Conservation (phyloP, 2,888 invertebrate species). For the Omphaloscelis lunosa region DNA sequence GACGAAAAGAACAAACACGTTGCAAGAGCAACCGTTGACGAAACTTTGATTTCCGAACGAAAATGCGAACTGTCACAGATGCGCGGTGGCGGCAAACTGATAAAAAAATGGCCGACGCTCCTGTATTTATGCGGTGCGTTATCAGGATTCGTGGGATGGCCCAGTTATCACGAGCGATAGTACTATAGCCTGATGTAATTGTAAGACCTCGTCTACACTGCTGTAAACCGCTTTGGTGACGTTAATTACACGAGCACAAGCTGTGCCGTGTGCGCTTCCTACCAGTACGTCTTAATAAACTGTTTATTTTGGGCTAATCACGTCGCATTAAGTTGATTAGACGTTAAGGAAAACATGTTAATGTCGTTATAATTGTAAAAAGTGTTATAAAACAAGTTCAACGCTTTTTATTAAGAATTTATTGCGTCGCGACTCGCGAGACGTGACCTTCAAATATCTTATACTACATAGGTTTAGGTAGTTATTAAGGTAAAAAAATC, state of each 20-base stretch:
- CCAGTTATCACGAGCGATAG: constrained; percentile 74
- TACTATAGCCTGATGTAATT: constrained; percentile 69
- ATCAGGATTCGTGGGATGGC: constrained; percentile 80
- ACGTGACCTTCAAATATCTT: constrained; percentile 12
- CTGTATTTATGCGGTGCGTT: constrained; percentile 81
- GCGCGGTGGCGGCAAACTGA: constrained; percentile 79
- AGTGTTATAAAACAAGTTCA: constrained; percentile 50
- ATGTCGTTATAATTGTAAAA: constrained; percentile 44
- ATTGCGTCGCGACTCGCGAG: constrained; percentile 22
- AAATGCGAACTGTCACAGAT: constrained; percentile 68
- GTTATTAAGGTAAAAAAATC: no score
- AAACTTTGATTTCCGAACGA: constrained; percentile 62
- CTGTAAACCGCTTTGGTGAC: constrained; percentile 79
- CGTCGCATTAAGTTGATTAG: constrained; percentile 33
- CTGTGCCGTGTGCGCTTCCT: constrained; percentile 51
- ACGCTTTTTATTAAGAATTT: constrained; percentile 26
- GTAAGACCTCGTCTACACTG: constrained; percentile 69
- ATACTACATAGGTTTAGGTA: no score
- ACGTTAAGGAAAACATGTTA: constrained; percentile 33
- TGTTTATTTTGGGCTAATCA: constrained; percentile 59
- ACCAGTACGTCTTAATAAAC: constrained; percentile 39
- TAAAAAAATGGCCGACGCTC: constrained; percentile 64
- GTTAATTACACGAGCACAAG: constrained; percentile 59
- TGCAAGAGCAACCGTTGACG: constrained; percentile 73
- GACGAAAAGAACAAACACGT: constrained; percentile 66